A percentile compares a stretch with the other conserved stretches of the same genome.
phyloP scores from a whole-genome alignment of 2,888 invertebrate genomes.

The Tuta absoluta region DNA sequence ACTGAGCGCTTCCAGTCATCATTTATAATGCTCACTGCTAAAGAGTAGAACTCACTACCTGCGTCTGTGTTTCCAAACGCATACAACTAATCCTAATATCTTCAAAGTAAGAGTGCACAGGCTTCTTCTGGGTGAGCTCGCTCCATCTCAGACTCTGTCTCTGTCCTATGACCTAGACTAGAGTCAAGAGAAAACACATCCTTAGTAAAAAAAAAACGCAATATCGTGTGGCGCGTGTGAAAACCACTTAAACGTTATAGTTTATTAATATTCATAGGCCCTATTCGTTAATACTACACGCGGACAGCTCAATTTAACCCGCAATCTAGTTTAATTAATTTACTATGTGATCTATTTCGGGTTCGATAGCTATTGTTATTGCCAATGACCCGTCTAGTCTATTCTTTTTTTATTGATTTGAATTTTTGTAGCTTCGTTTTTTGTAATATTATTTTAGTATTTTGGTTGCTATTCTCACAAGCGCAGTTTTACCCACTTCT shows the following conservation, averaged over 20 bases:
- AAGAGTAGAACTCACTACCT: too few species aligned
- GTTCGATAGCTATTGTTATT: slow-evolving; percentile 11
- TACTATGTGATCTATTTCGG: slow-evolving; percentile 37
- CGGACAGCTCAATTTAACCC: slow-evolving; percentile 76
- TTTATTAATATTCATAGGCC: slow-evolving; percentile 77
- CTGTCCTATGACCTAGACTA: too few species aligned
- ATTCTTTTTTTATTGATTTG: neutral
- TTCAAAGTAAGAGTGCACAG: too few species aligned
- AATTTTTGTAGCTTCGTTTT: neutral
- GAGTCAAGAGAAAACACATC: too few species aligned
- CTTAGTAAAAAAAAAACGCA: neutral
- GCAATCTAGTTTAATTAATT: slow-evolving; percentile 49
- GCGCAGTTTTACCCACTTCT: too few species aligned
- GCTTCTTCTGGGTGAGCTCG: too few species aligned
- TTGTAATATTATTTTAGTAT: too few species aligned
- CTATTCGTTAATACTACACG: slow-evolving; percentile 73
- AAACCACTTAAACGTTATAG: slow-evolving; percentile 53
- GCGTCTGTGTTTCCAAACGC: too few species aligned
- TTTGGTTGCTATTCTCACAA: neutral
- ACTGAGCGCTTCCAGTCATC: too few species aligned
- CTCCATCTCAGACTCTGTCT: too few species aligned
- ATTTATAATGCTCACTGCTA: too few species aligned
- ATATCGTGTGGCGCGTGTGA: slow-evolving; percentile 34
- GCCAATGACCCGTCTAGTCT: slow-evolving; percentile 2
- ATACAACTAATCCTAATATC: too few species aligned